Base-by-base conservation (phyloP, 53 echinoderm and acorn worm genomes). In the Hippasteria phrygiana region DNA sequence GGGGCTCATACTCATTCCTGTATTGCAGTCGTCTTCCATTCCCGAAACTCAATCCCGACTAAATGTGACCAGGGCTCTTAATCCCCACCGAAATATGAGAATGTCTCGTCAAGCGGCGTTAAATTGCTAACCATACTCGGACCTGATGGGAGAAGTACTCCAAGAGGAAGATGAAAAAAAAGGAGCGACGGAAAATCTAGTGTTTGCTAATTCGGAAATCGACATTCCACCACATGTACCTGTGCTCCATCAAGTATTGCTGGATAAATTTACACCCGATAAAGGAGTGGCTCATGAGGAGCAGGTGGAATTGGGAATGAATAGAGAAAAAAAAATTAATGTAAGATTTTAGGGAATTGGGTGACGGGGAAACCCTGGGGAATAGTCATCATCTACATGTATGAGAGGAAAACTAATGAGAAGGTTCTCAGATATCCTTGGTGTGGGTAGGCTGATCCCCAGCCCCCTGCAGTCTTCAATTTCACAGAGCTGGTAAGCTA, bases 61-160 rank as follows among this genome's bases (percentile, higher is more conserved):
- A 85, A 85, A 71, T 71, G 67, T 31, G 62, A 40, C 29, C 85
- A 9, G 63, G 83, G 51, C 85, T 71, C 85, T 71, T 85, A 85
- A 85, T 85, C 85, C 71, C 36, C n/a, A n/a, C n/a, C 24, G 85
- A 71, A 85, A 85, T 70, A 38, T 70, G 85, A 85, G 70, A 69
- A 59, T 22, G 17, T 24, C 71, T 48, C 71, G 37, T 85, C 85
- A 71, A 70, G 70, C 71, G 46, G 71, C 71, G 13, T 85, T 85
- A 85, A 85, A 85, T 53, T 85, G 85, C 85, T 85, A 70, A 85
- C 70, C 70, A 85, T 85, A 85, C 85, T 47, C 47, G 46, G n/a
- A 67, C 67, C 50, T 45, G 50, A 45, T 69, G 48, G 20, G 45
- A 67, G 47, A 47, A 37, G 37, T 6, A 40, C 79, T 24, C 79